A percentile compares a stretch with the other conserved stretches of the same genome.
These are phyloP conservation scores for Pangasius krempfi DNA, from an alignment of 2,797 vertebrate genomes.

Conservation along the genomic window DNA sequence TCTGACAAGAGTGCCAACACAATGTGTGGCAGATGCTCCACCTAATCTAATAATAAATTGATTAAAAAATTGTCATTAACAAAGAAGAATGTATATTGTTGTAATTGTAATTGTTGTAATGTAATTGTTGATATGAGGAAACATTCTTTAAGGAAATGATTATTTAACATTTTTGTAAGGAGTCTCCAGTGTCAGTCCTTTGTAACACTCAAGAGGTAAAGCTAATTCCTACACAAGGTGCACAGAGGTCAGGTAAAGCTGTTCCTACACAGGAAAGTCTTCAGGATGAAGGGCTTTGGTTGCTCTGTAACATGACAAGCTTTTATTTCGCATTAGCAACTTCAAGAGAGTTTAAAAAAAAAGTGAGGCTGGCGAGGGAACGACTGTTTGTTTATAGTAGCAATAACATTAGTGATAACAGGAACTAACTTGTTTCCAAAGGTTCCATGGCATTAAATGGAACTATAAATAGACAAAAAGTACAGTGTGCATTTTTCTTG, in stretches of 20 bases:
- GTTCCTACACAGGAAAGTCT: not conserved
- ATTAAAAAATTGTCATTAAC: too few relatives aligned
- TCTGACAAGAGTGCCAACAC: not conserved
- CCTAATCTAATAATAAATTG: not conserved
- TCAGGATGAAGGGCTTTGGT: not conserved
- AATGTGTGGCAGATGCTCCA: not conserved
- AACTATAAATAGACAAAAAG: not conserved
- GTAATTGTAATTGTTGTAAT: too few relatives aligned
- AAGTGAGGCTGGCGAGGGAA: not conserved
- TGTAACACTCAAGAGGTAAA: not conserved
- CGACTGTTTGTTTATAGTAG: not conserved
- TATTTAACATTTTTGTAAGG: not conserved
- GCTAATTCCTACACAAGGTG: not conserved
- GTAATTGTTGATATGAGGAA: not conserved
- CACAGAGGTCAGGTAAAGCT: not conserved
- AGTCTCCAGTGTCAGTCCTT: not conserved
- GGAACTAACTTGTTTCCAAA: not conserved
- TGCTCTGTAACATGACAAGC: not conserved
- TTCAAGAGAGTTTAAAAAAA: not conserved
- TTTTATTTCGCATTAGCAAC: not conserved
- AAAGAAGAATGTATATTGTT: too few relatives aligned
- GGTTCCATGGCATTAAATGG: not conserved
- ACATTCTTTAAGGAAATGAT: not conserved
- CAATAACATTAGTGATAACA: not conserved
- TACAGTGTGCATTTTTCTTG: not conserved